Evolutionary conservation across 2,888 invertebrate genomes (phyloP).

Genomic region (Epinotia ramella): DNA sequence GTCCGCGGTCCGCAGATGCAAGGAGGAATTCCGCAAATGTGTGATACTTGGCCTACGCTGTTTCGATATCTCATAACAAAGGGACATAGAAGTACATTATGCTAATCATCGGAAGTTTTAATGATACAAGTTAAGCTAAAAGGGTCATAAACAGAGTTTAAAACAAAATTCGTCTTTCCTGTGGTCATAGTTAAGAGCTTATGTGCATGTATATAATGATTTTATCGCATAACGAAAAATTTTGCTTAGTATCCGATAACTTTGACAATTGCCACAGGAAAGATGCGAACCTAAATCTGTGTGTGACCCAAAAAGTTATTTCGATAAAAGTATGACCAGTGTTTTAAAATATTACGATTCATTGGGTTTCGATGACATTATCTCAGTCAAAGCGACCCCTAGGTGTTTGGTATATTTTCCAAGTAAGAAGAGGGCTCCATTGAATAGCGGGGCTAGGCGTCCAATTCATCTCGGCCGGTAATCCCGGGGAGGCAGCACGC

Average conservation of each 20-base stretch:
- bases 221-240: too few relatives aligned
- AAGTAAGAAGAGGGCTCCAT: conserved; percentile 8
- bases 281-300: too few relatives aligned
- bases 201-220: too few relatives aligned
- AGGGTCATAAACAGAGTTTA: not conserved
- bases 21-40: conserved; percentile 28
- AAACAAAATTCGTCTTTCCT: too few relatives aligned
- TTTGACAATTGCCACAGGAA: too few relatives aligned
- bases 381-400: not conserved
- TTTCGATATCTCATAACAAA: conserved; percentile 18
- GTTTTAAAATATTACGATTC: not conserved
- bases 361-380: not conserved
- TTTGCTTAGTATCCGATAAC: too few relatives aligned
- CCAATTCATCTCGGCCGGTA: conserved; percentile 46
- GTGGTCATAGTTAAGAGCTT: too few relatives aligned
- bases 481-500: conserved; percentile 48
- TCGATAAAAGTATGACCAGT: not conserved
- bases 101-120: not conserved
- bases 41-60: not conserved
- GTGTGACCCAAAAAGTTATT: not conserved
- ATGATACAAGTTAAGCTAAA: not conserved
- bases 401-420: conserved; percentile 7
- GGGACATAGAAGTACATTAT: not conserved
- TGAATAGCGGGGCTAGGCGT: conserved; percentile 35
- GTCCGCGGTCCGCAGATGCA: conserved; percentile 35